These are phyloP conservation scores for Dipodomys ordii DNA, from an alignment of 2,113 vertebrate species.

Conservation along the genomic window DNA sequence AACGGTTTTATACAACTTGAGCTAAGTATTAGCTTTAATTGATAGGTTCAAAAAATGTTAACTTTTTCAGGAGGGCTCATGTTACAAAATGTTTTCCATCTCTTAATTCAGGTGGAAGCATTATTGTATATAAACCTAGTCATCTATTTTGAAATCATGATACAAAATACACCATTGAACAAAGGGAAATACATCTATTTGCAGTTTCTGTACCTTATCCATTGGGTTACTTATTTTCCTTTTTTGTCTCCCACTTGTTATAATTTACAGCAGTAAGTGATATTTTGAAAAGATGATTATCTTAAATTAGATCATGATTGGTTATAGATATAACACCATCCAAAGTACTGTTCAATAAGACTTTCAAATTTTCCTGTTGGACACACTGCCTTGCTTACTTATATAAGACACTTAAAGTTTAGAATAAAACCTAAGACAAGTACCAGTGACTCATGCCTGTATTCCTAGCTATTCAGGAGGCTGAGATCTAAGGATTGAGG, in stretches of 20 bases:
- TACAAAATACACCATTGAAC: neutral
- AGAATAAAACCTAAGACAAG: constrained; percentile 18
- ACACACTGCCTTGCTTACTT: constrained; percentile 11
- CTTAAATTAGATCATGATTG: neutral
- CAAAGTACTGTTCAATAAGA: neutral
- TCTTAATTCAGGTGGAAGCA: constrained; percentile 17
- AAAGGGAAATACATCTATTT: neutral
- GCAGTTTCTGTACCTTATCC: neutral
- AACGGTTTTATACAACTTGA: constrained; percentile 51
- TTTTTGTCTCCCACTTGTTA: neutral
- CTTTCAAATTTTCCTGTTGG: neutral
- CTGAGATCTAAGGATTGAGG: too few species aligned
- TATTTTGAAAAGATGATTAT: neutral
- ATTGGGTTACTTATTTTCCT: neutral
- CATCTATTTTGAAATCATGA: neutral
- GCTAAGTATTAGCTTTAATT: constrained; percentile 57
- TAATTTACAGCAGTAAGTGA: constrained; percentile 40
- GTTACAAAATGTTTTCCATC: neutral
- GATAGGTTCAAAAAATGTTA: neutral
- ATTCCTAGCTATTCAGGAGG: too few species aligned
- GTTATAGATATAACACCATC: constrained; percentile 5
- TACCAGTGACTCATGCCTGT: too few species aligned
- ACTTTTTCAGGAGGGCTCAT: neutral
- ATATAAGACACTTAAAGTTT: constrained; percentile 32
- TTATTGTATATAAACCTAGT: neutral